Base-by-base conservation (phyloP, 2,113 vertebrate species). In the Cryptotis parvus region DNA sequence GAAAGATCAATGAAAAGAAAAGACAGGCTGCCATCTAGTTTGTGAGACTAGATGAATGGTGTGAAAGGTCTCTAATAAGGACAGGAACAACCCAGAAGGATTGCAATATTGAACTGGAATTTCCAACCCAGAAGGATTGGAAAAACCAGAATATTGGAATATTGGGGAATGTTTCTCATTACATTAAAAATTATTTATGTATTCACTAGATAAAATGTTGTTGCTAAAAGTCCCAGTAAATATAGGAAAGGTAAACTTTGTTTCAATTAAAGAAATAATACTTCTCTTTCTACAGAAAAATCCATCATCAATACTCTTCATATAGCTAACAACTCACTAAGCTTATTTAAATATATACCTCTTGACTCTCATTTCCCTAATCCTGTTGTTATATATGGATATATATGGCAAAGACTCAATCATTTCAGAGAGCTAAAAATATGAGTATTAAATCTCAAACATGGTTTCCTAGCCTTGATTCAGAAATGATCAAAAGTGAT, bases 191-290 rank as follows among this genome's bases (percentile, higher is more conserved):
- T 29, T 33, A 77, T 37, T 87, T 12, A 27, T 45, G 88, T 69
- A 8, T n/a, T 58, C 55, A 76, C 1, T 37, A 4, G 31, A 69
- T 18, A 73, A 89, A 87, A 75, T 26, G 15, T 1, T 69, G 61
- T 79, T 12, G 93, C 6, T 14, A 41, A 72, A 84, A 52, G 66
- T 52, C 6, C 20, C 41, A 74, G 7, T 15, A 75, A 77, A 73
- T 35, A 80, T 11, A 37, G 41, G 14, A 81, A 89, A 90, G 65
- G 12, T 49, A 41, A 96, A 76, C 7, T 91, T 45, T 77, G 84
- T 93, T 70, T 91, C 29, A 49, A 80, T 61, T 82, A 39, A 82
- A 78, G 49, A n/a, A 87, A 74, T 45, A 31, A 52, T 29, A 76
- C 22, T 41, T 75, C 35, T 33, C 27, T 39, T 82, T 45, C 65